Base-by-base conservation (phyloP, 2,888 invertebrate species). In the Cerastoderma edule region DNA sequence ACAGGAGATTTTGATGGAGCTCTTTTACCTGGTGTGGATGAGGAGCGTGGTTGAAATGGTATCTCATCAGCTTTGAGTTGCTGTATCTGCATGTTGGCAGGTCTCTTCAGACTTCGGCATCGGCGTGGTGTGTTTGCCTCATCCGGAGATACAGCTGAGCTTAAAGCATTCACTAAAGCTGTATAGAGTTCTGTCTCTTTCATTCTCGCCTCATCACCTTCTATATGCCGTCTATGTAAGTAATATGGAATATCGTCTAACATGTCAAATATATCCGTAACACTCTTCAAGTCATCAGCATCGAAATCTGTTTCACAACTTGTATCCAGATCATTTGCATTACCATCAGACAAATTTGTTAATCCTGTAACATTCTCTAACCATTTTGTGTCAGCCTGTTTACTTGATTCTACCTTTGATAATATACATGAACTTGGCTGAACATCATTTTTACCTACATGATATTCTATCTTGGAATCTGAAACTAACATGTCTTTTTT, bases 231-330 rank as follows among this genome's bases (percentile, higher is more conserved):
- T 57, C 86, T 69, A 73, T 86, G 83, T 32, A 86, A 72, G 56
- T 74, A 83, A 57, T 91, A 93, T 22, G 88, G 92, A 84, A 91
- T 93, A 84, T 89, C 91, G 73, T 87, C 92, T 67, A 89, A 86
- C 53, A 90, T 77, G 80, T 90, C 89, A 46, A 54, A 65, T 30
- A 64, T 39, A 24, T 65, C 54, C 56, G 54, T 30, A 54, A 28
- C 35, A 65, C 30, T 57, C 27, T 54, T 57, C 19, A 13, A 27
- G 19, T 74, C 64, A 39, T 44, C 39, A 8, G 39, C n/a, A 33
- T 50, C 48, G 2, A 60, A 35, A 1, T 60, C 60, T n/a, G 33
- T n/a, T 13, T 57, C 33, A 22, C 27, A 60, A 33, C 60, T 60
- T 39, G 33, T 33, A 39, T 60, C 60, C 24, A 39, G 33, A 19